Evolutionary conservation across 2,888 invertebrate species (phyloP).

Genomic region (Slavum lentiscoides): DNA sequence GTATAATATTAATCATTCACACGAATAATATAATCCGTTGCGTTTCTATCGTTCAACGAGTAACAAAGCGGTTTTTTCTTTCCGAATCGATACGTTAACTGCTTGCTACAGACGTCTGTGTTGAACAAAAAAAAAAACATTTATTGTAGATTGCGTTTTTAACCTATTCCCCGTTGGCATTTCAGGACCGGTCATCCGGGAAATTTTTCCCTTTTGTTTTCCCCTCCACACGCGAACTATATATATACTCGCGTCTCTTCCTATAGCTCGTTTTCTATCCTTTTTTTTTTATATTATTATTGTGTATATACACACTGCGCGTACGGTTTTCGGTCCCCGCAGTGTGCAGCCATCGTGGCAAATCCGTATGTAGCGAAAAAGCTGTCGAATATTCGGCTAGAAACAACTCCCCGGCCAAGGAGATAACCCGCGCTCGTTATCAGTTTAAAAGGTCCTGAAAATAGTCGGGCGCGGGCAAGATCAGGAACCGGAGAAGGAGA

Average conservation of each 20-base stretch:
- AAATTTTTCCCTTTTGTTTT: slow-evolving; percentile 23
- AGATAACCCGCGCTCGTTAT: slow-evolving; percentile 38
- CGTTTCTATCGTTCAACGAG: slow-evolving; percentile 1
- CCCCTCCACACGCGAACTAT: neutral
- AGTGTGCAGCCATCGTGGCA: slow-evolving; percentile 17
- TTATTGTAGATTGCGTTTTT: slow-evolving; percentile 48
- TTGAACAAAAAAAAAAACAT: slow-evolving; percentile 5
- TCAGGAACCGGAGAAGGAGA: neutral
- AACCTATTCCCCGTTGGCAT: slow-evolving; percentile 49
- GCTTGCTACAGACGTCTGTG: slow-evolving; percentile 29
- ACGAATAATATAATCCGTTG: neutral
- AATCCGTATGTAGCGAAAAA: slow-evolving; percentile 38
- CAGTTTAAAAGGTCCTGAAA: slow-evolving; percentile 36
- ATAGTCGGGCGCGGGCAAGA: neutral
- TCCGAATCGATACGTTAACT: slow-evolving; percentile 33
- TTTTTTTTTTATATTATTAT: neutral
- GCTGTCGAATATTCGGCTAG: slow-evolving; percentile 37
- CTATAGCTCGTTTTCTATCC: too few relatives aligned
- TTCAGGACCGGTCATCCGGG: slow-evolving; percentile 43
- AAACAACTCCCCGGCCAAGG: slow-evolving; percentile 17
- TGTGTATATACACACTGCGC: neutral
- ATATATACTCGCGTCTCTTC: neutral
- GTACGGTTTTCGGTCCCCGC: slow-evolving; percentile 8
- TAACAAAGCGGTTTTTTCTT: neutral
- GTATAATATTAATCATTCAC: slow-evolving; percentile 6